A percentile compares a stretch with the other conserved stretches of the same genome.
These are phyloP conservation scores for Junco hyemalis DNA, from an alignment of 2,113 vertebrate species.

Conservation along the genomic window DNA sequence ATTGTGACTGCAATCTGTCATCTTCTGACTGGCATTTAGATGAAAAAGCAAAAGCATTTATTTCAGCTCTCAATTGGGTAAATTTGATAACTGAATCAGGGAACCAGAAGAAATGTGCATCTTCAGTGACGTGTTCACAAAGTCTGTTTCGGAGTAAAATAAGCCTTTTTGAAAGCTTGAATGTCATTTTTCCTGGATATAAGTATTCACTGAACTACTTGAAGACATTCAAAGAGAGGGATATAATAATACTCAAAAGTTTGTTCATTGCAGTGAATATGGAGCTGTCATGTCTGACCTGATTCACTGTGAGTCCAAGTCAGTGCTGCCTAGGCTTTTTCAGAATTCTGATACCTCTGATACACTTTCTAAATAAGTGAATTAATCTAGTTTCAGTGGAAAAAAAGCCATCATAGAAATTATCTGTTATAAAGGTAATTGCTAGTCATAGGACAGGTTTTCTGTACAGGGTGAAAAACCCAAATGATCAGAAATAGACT, in stretches of 20 bases:
- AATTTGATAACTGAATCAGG: conserved; percentile 6
- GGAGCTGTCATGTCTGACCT: neutral
- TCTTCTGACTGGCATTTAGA: neutral
- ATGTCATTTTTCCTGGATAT: neutral
- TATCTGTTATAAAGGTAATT: neutral
- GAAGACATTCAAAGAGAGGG: neutral
- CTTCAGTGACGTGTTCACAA: neutral
- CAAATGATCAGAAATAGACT: neutral
- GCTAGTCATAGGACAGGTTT: neutral
- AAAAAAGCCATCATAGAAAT: neutral
- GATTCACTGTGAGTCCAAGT: neutral
- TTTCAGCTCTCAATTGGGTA: neutral
- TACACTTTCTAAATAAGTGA: neutral
- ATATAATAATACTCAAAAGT: neutral
- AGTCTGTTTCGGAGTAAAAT: neutral
- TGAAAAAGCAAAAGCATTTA: neutral
- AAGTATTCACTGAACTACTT: neutral
- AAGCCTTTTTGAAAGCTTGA: neutral
- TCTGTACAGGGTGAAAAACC: neutral
- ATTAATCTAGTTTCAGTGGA: neutral
- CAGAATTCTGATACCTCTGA: neutral
- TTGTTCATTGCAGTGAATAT: neutral
- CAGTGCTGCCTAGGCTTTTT: neutral
- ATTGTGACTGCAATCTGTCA: neutral
- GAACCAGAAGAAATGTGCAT: neutral